phyloP scores from a whole-genome alignment of 2,797 vertebrate genomes.

The Diplodus sargus region DNA sequence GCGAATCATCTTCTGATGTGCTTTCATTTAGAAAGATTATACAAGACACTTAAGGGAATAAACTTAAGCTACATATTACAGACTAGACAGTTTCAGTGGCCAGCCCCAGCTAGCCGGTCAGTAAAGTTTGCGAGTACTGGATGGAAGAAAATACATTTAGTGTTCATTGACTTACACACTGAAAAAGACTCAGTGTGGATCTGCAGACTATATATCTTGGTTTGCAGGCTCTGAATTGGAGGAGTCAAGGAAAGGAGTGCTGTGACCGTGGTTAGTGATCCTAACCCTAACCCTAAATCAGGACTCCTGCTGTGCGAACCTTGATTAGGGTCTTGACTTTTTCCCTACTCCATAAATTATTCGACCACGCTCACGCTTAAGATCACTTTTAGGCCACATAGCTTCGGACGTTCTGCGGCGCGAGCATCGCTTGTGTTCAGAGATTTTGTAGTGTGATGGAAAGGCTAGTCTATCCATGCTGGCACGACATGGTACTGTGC shows the following conservation, averaged over 20 bases:
- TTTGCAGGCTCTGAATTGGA: slow-evolving; percentile 42
- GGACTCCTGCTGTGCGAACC: slow-evolving; percentile 61
- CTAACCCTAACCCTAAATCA: slow-evolving; percentile 54
- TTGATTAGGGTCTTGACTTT: slow-evolving; percentile 66
- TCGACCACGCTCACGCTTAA: slow-evolving; percentile 33
- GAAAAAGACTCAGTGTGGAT: neutral
- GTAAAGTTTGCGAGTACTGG: slow-evolving; percentile 5
- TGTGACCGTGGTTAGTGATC: slow-evolving; percentile 55
- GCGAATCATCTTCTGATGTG: slow-evolving; percentile 47
- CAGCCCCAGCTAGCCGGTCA: slow-evolving; percentile 14
- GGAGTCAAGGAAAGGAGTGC: slow-evolving; percentile 47
- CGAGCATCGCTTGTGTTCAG: slow-evolving; percentile 25
- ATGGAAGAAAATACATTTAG: slow-evolving; percentile 7
- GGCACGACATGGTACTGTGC: slow-evolving; percentile 46
- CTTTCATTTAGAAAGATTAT: slow-evolving; percentile 49
- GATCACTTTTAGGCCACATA: slow-evolving; percentile 53
- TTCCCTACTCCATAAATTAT: slow-evolving; percentile 70
- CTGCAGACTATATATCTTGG: slow-evolving; percentile 26
- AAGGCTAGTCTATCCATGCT: slow-evolving; percentile 48
- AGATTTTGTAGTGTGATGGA: slow-evolving; percentile 63
- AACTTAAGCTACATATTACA: slow-evolving; percentile 26
- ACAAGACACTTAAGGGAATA: slow-evolving; percentile 28
- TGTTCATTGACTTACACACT: slow-evolving; percentile 4
- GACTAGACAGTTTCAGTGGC: neutral
- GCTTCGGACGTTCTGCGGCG: slow-evolving; percentile 44